Evolutionary conservation across 64 coral and sea anemone species (phyloP).

Genomic region (Actinia equina): DNA sequence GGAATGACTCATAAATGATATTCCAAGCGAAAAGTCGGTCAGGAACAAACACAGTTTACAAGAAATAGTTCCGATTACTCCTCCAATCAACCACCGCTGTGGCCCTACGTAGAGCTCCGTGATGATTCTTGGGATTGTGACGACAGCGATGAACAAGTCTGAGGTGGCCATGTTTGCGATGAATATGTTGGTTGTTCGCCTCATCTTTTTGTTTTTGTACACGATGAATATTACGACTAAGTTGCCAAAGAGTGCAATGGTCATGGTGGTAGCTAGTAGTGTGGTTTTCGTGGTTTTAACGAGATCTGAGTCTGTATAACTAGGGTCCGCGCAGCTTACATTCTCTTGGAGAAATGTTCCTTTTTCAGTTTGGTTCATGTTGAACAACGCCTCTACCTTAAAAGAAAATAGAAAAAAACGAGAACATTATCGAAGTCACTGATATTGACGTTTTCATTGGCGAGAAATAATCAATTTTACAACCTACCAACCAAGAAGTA

Average conservation of each 20-base stretch:
- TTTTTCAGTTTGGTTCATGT: too few relatives aligned
- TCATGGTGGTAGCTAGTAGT: not conserved
- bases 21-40: slow-evolving; percentile 42
- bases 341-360: too few relatives aligned
- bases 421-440: too few relatives aligned
- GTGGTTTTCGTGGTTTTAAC: not conserved
- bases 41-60: slow-evolving; percentile 44
- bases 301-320: too few relatives aligned
- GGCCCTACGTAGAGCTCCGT: not conserved
- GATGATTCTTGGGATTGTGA: slow-evolving; percentile 45
- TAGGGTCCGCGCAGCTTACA: too few relatives aligned
- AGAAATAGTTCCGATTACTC: slow-evolving; percentile 16
- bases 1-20: slow-evolving; percentile 52
- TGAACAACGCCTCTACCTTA: too few relatives aligned
- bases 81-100: slow-evolving; percentile 32
- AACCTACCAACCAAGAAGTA: too few relatives aligned
- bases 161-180: slow-evolving; percentile 70
- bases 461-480: too few relatives aligned
- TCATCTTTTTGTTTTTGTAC: slow-evolving; percentile 27
- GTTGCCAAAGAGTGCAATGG: not conserved
- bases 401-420: too few relatives aligned
- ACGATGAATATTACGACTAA: not conserved
- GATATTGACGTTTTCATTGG: too few relatives aligned
- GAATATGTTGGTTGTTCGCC: slow-evolving; percentile 31
- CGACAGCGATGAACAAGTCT: slow-evolving; percentile 32